Evolutionary conservation across 1,140 invertebrate species (phyloP), one percentile per base, ranked within the genome.

Genomic region (Eumeta japonica): DNA sequence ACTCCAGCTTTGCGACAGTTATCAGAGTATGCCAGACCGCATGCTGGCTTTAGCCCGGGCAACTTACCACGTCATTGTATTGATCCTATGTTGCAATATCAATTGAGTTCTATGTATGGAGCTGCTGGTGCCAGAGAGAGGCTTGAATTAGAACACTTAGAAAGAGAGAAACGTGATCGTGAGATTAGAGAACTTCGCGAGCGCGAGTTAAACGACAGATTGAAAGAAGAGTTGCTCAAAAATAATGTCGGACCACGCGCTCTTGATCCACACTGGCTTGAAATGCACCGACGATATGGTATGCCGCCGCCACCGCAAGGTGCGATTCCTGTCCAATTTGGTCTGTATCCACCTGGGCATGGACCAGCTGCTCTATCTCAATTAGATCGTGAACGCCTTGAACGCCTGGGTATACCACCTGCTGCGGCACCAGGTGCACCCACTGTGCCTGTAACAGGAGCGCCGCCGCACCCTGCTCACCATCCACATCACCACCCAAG

Each of bases 1-100:
- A 96, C 93, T 0, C 93, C 94, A 2, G 93, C 94, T 2, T 67
- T 97, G 16, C 78, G 94, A 16, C 92, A 96, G 58, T 74, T 97
- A 1, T 87, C 85, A 13, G 91, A 94, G 55, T 94, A 92, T 63
- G 90, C 91, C 0, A 77, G 92, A 42, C 91, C 92, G 0, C 91
- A 94, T 61, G 89, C 88, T 35, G 90, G 89, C 0, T 94, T 94
- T 56, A 92, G 60, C 77, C 77, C 82, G 36, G 78, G 77, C 14
- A 75, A 74, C 44, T 51, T 86, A 1, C 85, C 84, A 9, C 79
- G 85, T 0, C 82, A 83, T 58, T 82, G 83, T 36, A 83, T 85
- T 59, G 87, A 89, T 55, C 85, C 86, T 0, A 87, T 89, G 84
- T 55, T 89, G 4, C 84, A 88, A 51, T 89, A 87, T 53, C 83